Base-by-base conservation (phyloP, 2,888 invertebrate species). In the Pachymerium ferrugineum region DNA sequence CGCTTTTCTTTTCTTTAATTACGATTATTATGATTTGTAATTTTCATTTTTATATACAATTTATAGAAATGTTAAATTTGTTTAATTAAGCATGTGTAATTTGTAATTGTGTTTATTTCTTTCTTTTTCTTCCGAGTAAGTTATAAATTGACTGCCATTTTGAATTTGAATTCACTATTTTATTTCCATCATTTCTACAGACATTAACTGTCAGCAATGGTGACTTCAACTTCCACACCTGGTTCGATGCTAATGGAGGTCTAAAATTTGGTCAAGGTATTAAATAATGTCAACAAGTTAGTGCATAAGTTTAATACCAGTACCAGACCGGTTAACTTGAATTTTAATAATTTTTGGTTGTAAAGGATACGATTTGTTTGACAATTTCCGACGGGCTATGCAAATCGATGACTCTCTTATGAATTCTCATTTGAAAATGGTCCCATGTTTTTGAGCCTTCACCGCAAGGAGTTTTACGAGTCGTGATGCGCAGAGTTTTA, bases 381-480 rank as follows among this genome's bases (percentile, higher is more conserved):
- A 99, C 97, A 80, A 97, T 97, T 86, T 99, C 98, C 4, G 97
- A 96, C 19, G 98, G 95, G 0, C 96, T 96, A 86, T 97, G 96
- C 77, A 99, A 89, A 85, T 99, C 99, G 78, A 99, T 98, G 77
- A 99, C 94, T 77, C 99, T 87, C 85, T 99, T 99, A 87, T 99
- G 98, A 81, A 99, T 97, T 78, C 98, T 87, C 97, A 99, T 98
- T 86, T 92, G 89, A 85, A 91, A 94, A 76, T 97, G 88, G 87
- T 99, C 98, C 99, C 99, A 99, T 70, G 99, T 99, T 86, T 99
- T 99, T 78, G 98, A 98, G 85, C 99, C 99, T 85, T 99, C 99
- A 87, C 99, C 99, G 83, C 99, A 99, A 81, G 99, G 99, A 28
- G 99, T 99, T 85, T 99, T 99, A 79, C 99, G 90, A 75, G 99